A percentile compares a stretch with the other conserved stretches of the same genome.
Evolutionary conservation across 2,888 invertebrate genomes (phyloP).

Genomic region (Eristalis tenax): DNA sequence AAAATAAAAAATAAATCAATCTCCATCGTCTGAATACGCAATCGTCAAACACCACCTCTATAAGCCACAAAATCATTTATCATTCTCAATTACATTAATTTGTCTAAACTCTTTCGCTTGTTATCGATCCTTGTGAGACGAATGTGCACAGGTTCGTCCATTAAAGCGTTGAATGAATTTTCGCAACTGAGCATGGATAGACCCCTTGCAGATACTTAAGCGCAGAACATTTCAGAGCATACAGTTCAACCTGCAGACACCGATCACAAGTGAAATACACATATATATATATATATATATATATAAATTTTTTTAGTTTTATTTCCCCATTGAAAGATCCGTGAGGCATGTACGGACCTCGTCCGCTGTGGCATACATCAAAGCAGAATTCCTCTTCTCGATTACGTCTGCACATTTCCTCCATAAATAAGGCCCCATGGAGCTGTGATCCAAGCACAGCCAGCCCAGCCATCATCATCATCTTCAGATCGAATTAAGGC

Average conservation of each 20-base stretch:
- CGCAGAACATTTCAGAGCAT: constrained; percentile 37
- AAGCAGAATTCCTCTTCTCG: constrained; percentile 63
- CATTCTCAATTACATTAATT: constrained; percentile 70
- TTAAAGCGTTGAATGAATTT: constrained; percentile 57
- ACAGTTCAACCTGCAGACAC: constrained; percentile 49
- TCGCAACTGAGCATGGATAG: constrained; percentile 36
- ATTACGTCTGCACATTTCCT: constrained; percentile 52
- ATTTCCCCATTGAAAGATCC: constrained; percentile 24
- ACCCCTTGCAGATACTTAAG: constrained; percentile 29
- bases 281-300: no score
- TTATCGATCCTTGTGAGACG: constrained; percentile 61
- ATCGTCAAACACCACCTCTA: neutral
- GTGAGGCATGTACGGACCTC: constrained; percentile 46
- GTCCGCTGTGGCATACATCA: constrained; percentile 66
- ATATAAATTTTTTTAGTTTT: constrained; percentile 24
- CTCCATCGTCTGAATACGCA: neutral
- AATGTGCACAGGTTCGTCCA: constrained; percentile 36
- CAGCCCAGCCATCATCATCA: constrained; percentile 29
- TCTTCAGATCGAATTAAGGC: constrained; percentile 65
- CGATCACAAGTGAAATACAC: constrained; percentile 36
- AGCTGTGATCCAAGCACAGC: constrained; percentile 12
- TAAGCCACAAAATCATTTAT: constrained; percentile 42
- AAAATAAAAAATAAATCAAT: no score
- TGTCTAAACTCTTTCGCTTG: constrained; percentile 70
- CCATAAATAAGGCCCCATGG: constrained; percentile 61